Base-by-base conservation (phyloP, 2,888 invertebrate genomes). In the Gymnoscelis rufifasciata region DNA sequence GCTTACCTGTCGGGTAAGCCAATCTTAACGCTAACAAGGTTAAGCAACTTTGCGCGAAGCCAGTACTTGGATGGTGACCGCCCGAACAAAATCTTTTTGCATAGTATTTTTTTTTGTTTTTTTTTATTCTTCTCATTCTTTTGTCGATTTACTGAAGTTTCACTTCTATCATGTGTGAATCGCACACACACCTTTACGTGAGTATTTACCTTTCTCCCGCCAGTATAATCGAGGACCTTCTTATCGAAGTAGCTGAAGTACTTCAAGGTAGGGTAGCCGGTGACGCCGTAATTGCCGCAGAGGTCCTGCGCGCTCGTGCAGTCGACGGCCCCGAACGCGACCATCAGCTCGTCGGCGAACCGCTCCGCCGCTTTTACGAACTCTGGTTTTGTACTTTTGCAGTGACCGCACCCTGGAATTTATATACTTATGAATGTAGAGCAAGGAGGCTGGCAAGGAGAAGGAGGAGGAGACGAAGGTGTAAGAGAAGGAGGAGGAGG, bases 211-310 rank as follows among this genome's bases (percentile, higher is more conserved):
- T 91, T 93, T 59, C 95, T 89, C 0, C 93, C 95, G 0, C 94
- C 95, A 47, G 88, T 91, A 68, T 96, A 97, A 6, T 91, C 90
- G 40, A 89, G 89, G 51, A 91, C 88, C 0, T 86, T 76, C 67
- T 93, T 94, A 60, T 94, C 93, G 65, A 92, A 94, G 74, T 94
- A 94, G 68, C 93, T 95, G 71, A 94, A 95, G 77, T 96, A 96
- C 70, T 94, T 93, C 56, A 97, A 90, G 0, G 96, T 96, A 2
- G 97, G 97, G 77, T 95, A 97, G 0, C 96, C 96, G 45, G 89
- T 91, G 1, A 97, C 92, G 38, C 92, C 92, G 64, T 95, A 91
- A 14, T 86, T 82, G 23, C 87, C 89, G 67, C 97, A 97, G 0
- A 95, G 69, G 0, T 89, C 76, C 19, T 83, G 71, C 8, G 92